Conservation (phyloP, 2,888 invertebrate genomes). For the Desoria tigrina region DNA sequence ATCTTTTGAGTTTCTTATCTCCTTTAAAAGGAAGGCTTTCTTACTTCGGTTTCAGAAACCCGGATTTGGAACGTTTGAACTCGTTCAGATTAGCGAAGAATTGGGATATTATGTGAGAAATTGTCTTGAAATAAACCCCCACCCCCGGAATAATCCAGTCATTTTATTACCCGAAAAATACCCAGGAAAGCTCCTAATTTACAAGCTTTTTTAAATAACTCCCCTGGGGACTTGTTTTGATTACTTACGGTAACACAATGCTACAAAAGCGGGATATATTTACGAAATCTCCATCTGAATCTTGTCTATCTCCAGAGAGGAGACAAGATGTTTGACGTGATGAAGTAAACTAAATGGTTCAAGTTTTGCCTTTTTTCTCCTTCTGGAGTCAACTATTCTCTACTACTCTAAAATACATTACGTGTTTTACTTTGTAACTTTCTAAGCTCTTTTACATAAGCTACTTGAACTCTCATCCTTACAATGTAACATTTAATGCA, state of each 20-base stretch:
- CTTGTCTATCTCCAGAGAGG: not conserved
- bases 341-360: constrained; percentile 18
- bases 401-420: constrained; percentile 21
- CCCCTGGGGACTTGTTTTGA: too few relatives aligned
- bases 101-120: not conserved
- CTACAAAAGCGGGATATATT: too few relatives aligned
- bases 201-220: too few relatives aligned
- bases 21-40: not conserved
- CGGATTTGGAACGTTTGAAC: not conserved
- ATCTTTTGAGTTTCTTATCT: not conserved
- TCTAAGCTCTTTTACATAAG: too few relatives aligned
- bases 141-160: too few relatives aligned
- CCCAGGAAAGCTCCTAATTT: too few relatives aligned
- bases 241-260: too few relatives aligned
- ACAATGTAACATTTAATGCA: too few relatives aligned
- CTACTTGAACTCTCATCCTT: too few relatives aligned
- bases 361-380: not conserved
- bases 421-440: constrained; percentile 15
- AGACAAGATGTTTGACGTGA: constrained; percentile 9
- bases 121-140: too few relatives aligned
- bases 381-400: constrained; percentile 17
- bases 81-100: constrained; percentile 16
- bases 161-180: too few relatives aligned
- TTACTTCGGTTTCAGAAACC: not conserved
- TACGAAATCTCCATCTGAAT: constrained; percentile 11